phyloP scores from a whole-genome alignment of 2,797 vertebrate genomes.

The Gobio occitaniae region DNA sequence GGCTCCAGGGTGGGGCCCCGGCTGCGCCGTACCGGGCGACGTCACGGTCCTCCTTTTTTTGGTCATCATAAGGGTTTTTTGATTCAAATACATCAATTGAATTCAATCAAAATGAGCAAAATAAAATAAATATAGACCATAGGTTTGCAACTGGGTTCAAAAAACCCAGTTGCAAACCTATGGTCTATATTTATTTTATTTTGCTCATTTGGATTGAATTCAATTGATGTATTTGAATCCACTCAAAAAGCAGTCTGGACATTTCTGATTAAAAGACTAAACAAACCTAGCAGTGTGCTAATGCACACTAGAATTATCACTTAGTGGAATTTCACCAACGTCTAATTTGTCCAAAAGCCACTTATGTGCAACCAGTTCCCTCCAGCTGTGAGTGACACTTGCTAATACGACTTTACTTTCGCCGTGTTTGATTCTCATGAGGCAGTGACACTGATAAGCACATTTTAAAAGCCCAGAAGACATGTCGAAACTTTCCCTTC shows the following conservation, averaged over 20 bases:
- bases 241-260: neutral
- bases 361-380: neutral
- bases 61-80: too few relatives aligned
- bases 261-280: neutral
- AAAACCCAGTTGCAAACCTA: neutral
- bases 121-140: neutral
- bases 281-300: neutral
- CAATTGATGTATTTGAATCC: neutral
- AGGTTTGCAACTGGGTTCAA: neutral
- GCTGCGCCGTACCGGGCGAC: too few relatives aligned
- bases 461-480: slow-evolving; percentile 13
- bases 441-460: slow-evolving; percentile 35
- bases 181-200: neutral
- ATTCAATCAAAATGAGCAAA: neutral
- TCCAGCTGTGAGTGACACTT: neutral
- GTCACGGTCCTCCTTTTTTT: too few relatives aligned
- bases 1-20: too few relatives aligned
- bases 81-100: neutral
- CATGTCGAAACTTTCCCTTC: slow-evolving; percentile 20
- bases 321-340: neutral
- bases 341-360: slow-evolving; percentile 1
- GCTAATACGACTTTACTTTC: slow-evolving; percentile 3
- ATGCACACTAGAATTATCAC: neutral
- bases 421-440: slow-evolving; percentile 32
- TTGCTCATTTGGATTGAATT: neutral